Evolutionary conservation across 2,113 vertebrate species (phyloP).

Genomic region (Trachemys scripta): DNA sequence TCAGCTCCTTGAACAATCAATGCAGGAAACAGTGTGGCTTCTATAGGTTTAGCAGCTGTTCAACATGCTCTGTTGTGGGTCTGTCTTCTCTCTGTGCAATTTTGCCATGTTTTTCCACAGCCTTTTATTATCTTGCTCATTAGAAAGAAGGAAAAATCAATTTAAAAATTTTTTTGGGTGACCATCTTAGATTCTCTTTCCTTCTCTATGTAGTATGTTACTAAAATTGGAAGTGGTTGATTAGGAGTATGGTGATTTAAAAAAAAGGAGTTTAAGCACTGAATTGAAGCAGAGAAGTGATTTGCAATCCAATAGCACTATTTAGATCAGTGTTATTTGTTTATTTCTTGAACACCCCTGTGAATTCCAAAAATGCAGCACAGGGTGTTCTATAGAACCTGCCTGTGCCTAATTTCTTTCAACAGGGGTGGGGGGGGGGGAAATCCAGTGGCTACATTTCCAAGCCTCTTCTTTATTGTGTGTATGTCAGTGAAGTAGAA

Average conservation of each 20-base stretch:
- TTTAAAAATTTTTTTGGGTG: background rate
- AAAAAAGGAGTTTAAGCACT: background rate
- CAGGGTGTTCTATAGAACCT: constrained; percentile 2
- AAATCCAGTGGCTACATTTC: background rate
- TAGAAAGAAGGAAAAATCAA: background rate
- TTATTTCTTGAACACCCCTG: background rate
- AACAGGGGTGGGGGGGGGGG: background rate
- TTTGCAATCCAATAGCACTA: background rate
- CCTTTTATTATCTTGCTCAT: background rate
- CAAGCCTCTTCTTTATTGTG: background rate
- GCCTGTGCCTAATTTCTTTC: background rate
- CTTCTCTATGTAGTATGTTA: background rate
- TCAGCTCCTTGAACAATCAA: constrained; percentile 18
- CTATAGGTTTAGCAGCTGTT: constrained; percentile 58
- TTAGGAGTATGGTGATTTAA: background rate
- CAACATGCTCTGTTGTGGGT: background rate
- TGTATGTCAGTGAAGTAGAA: background rate
- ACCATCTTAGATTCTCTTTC: background rate
- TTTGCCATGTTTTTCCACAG: constrained; percentile 24
- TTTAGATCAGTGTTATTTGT: background rate
- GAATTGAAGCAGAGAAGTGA: background rate
- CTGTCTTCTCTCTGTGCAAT: background rate
- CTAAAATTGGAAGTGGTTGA: background rate
- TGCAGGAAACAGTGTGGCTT: constrained; percentile 26
- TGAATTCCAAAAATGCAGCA: background rate